Percentiles rank a stretch among this genome's conserved stretches.
Evolutionary conservation across 2,113 vertebrate species (phyloP).

Genomic region (Aleadryas rufinucha): DNA sequence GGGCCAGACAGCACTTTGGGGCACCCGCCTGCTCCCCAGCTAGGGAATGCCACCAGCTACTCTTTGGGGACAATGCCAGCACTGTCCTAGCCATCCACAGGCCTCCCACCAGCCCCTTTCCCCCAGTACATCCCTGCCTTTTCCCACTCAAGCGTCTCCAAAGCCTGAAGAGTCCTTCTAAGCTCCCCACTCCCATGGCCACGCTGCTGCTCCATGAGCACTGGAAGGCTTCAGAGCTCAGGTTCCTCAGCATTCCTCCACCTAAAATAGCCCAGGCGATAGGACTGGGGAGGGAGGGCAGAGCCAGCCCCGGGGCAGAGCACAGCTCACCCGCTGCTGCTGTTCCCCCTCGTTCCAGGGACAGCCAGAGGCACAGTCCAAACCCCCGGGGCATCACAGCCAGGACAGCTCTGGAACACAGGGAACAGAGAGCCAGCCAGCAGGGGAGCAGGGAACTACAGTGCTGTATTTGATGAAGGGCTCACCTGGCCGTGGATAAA

Average conservation of each 20-base stretch:
- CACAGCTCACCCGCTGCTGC: neutral
- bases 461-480: accelerated
- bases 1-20: accelerated
- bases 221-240: accelerated
- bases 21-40: neutral
- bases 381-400: accelerated
- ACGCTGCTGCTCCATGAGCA: accelerated
- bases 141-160: accelerated
- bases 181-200: accelerated
- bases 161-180: accelerated
- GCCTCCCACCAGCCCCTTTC: neutral
- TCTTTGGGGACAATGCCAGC: accelerated
- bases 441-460: accelerated
- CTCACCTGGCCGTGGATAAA: accelerated
- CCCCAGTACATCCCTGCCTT: neutral
- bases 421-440: neutral
- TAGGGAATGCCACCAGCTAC: accelerated
- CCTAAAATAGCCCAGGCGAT: accelerated
- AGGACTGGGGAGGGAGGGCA: neutral
- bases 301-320: neutral
- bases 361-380: neutral
- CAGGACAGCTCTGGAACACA: accelerated
- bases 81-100: accelerated
- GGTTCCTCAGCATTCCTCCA: neutral
- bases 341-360: accelerated